phyloP scores from a whole-genome alignment of 1,140 invertebrate species.

The Cephus cinctus region DNA sequence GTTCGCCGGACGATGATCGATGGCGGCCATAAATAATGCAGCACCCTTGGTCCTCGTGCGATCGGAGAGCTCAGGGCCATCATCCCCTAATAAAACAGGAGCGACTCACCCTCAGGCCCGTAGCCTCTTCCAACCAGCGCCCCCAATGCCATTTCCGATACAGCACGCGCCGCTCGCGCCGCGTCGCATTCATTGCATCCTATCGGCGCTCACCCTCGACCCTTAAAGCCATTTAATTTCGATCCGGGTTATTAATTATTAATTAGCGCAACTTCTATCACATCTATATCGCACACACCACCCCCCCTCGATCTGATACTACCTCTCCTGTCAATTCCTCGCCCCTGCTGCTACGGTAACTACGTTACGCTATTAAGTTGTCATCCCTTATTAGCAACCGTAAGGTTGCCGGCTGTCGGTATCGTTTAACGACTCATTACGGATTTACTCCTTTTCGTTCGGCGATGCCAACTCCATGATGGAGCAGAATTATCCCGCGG shows the following conservation, averaged over 20 bases:
- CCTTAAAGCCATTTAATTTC: slow-evolving; percentile 52
- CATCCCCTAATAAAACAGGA: slow-evolving; percentile 44
- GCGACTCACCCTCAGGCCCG: slow-evolving; percentile 15
- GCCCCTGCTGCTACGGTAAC: too few species aligned
- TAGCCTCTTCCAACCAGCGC: slow-evolving; percentile 18
- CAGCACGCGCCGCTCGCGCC: slow-evolving; percentile 21
- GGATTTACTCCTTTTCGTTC: too few species aligned
- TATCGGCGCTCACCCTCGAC: slow-evolving; percentile 41
- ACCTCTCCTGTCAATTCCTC: too few species aligned
- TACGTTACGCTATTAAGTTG: slow-evolving; percentile 45
- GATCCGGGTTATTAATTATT: slow-evolving; percentile 56
- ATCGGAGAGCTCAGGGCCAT: slow-evolving; percentile 33
- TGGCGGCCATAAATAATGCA: slow-evolving; percentile 54
- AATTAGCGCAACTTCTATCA: slow-evolving; percentile 52
- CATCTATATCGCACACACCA: slow-evolving; percentile 47
- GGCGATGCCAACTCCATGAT: too few species aligned
- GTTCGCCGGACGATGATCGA: slow-evolving; percentile 50
- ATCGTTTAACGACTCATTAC: too few species aligned
- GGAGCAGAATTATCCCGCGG: too few species aligned
- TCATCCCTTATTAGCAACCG: slow-evolving; percentile 39
- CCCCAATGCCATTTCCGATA: slow-evolving; percentile 40
- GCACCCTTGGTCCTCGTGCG: slow-evolving; percentile 36
- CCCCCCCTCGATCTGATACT: slow-evolving; percentile 12
- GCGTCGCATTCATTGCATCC: slow-evolving; percentile 36
- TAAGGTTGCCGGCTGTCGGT: too few species aligned